Base-by-base conservation (phyloP, 1,140 invertebrate genomes). In the Dendrolimus punctatus region DNA sequence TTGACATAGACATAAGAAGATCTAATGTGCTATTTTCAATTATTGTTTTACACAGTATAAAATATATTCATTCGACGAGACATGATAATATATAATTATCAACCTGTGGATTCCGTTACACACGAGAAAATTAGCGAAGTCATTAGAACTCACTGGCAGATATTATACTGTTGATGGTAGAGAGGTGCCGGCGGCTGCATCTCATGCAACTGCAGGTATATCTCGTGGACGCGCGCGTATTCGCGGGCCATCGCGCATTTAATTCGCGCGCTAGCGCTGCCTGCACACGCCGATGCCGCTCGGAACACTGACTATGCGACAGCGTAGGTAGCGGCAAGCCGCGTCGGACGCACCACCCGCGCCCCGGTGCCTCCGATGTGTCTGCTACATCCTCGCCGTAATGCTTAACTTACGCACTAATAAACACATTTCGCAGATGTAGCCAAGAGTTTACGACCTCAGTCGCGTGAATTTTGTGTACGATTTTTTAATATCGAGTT, bases 121-220 rank as follows among this genome's bases (percentile, higher is more conserved):
- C 23, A 23, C 23, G 3, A 45, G n/a, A 45, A 45, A 8, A 45
- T 0, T 45, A n/a, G 6, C 5, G 43, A 7, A 40, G 7, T 46
- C 8, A 6, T 5, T 6, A 5, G 39, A 51, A 76, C 77, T 80
- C 63, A 80, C 77, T 68, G 66, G 7, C 55, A 49, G 23, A 76
- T 4, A 2, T 75, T 73, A 63, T 69, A 78, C 9, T 69, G 23
- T 3, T 23, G 62, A 41, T 69, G 62, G 54, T 68, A 78, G 42
- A 60, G 57, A n/a, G 51, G 56, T 4, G 66, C 51, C 0, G 70
- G 44, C 10, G 69, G 70, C 49, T 76, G 73, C 42, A 77, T 44
- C 36, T 77, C 76, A 40, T 76, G 71, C 50, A 76, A 45, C 8
- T 69, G 73, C 43, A 76, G 10, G 56, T 73, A 80, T 55, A 66